These are phyloP conservation scores for Notothenia coriiceps DNA, from an alignment of 2,113 vertebrate genomes.

Conservation along the genomic window DNA sequence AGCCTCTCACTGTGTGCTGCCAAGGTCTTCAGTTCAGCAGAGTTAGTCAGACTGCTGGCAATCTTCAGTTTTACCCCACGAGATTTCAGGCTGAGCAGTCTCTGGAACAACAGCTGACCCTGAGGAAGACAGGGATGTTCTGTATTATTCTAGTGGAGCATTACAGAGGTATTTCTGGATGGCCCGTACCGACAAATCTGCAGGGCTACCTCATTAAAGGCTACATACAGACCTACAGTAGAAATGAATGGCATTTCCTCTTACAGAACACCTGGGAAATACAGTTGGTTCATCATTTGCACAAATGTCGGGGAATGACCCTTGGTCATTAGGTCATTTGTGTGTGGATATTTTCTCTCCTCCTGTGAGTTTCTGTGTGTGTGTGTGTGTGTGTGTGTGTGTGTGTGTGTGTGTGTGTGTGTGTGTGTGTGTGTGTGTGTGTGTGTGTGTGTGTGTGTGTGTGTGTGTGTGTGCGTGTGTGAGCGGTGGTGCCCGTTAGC, in stretches of 20 bases:
- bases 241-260: slow-evolving; percentile 57
- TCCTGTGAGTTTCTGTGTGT: too few relatives aligned
- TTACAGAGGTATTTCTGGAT: not conserved
- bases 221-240: slow-evolving; percentile 25
- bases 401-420: too few relatives aligned
- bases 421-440: too few relatives aligned
- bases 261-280: slow-evolving; percentile 27
- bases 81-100: slow-evolving; percentile 75
- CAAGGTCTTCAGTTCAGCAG: slow-evolving; percentile 75
- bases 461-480: too few relatives aligned
- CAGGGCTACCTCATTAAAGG: slow-evolving; percentile 52
- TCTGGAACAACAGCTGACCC: slow-evolving; percentile 81
- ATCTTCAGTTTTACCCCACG: slow-evolving; percentile 80
- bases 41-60: slow-evolving; percentile 75
- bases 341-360: too few relatives aligned
- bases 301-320: not conserved
- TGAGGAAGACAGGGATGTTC: slow-evolving; percentile 59
- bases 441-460: too few relatives aligned
- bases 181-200: slow-evolving; percentile 32
- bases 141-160: slow-evolving; percentile 11
- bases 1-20: slow-evolving; percentile 69
- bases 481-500: too few relatives aligned
- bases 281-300: slow-evolving; percentile 14
- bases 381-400: too few relatives aligned
- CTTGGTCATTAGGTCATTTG: too few relatives aligned